Base-by-base conservation (phyloP, 2,797 vertebrate genomes). In the Eulemur mongoz region DNA sequence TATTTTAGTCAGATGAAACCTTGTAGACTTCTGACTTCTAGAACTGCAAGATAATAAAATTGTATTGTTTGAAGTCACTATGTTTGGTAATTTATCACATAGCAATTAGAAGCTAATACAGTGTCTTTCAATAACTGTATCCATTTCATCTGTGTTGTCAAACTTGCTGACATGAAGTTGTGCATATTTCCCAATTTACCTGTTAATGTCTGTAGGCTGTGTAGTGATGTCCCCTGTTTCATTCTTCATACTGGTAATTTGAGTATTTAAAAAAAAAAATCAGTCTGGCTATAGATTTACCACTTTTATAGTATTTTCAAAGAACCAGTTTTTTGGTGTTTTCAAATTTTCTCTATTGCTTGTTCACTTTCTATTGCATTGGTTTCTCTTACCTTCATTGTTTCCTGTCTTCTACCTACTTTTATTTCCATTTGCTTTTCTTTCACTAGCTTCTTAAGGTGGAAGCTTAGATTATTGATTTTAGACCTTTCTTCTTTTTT, bases 261-360 rank as follows among this genome's bases (percentile, higher is more conserved):
- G 78, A 57, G 32, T 45, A 15, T 76, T 35, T 86, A n/a, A 45
- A 75, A 81, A 76, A 48, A 90, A n/a, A 40, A 40, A 40, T 92
- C 54, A 85, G 7, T 61, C 38, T 92, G 69, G 23, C 12, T 76
- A 81, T 10, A 89, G 54, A 57, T 57, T 59, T 59, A 59, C 23
- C 38, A 80, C 59, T 50, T 89, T 89, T 88, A 88, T 52, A 10
- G 73, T 90, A 87, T 73, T 85, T 94, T 80, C 70, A 59, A 85
- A 89, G 14, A 89, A 80, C 8, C 30, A 35, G 17, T 57, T 79
- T 88, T 88, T 70, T 88, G 30, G 30, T 70, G 57, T 10, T 25
- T 59, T 59, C 4, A 59, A 59, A 11, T 91, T 89, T 91, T 79
- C 23, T 91, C 57, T 59, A 59, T 59, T 25, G 57, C 57, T 59